Base-by-base conservation (phyloP, 2,888 invertebrate species). In the Brachyptera putata region DNA sequence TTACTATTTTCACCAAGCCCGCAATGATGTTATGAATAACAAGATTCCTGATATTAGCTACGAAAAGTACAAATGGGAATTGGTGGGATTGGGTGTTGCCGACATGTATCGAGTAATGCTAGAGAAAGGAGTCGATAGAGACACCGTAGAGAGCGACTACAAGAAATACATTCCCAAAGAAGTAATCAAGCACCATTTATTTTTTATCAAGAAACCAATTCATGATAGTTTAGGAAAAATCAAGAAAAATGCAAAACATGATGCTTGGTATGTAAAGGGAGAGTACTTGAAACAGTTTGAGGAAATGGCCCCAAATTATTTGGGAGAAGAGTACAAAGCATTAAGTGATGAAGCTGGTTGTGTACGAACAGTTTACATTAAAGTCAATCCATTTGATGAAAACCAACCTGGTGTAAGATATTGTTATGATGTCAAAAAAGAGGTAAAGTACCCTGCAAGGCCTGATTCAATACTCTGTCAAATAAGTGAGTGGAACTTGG, bases 71-170 rank as follows among this genome's bases (percentile, higher is more conserved):
- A 87, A 87, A 70, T 81, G 85, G 61, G 87, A 91, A 74, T 79
- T 92, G 1, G 77, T 93, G 58, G 95, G 95, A 0, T 77, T 95
- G 56, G 91, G 91, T 9, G 91, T 92, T 58, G 84, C 89, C 56
- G 93, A 94, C 73, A 93, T 95, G 91, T 88, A 84, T 62, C 83
- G 92, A 66, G 87, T 89, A 37, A 86, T 88, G 76, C 73, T 88
- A n/a, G 91, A 92, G 71, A 84, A 86, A 67, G 82, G 84, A 58
- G 74, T 85, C 63, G 75, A 83, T 0, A 76, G 81, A 56, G 86
- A 86, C 64, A 81, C 80, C 60, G 84, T 93, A 2, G 84, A 87
- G 68, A 84, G 82, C 66, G 87, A 90, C 67, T 92, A 89, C 69
- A 89, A 88, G 70, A 87, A 87, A 67, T 93, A 88, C 76, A 83